Percentiles rank a stretch among this genome's conserved stretches.
Evolutionary conservation across 2,888 invertebrate genomes (phyloP).

Genomic region (Thereva unica): DNA sequence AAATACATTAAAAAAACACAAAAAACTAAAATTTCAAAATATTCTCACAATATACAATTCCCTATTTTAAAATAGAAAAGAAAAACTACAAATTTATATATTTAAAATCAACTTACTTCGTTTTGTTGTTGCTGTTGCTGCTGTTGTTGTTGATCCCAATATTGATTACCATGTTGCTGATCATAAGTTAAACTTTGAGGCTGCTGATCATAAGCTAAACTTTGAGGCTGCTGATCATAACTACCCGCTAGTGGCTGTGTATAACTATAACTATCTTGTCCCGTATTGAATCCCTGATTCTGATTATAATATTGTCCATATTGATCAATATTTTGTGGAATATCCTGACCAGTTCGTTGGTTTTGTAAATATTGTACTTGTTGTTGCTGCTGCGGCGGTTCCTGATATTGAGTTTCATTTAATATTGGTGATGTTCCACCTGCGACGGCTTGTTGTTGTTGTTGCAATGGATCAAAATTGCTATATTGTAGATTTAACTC

Average conservation of each 20-base stretch:
- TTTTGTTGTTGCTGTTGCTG: conserved; percentile 40
- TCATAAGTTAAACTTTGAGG: conserved; percentile 40
- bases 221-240: conserved; percentile 40
- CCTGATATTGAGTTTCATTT: conserved; percentile 41
- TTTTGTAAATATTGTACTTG: conserved; percentile 38
- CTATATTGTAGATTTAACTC: conserved; percentile 55
- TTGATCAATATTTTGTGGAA: conserved; percentile 28
- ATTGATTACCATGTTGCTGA: conserved; percentile 32
- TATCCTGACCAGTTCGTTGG: conserved; percentile 41
- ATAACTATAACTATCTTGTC: conserved; percentile 4
- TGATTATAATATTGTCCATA: conserved; percentile 32
- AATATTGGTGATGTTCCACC: conserved; percentile 1
- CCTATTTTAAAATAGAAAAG: not conserved
- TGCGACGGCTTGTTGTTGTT: too few relatives aligned
- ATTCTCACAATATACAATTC: conserved; percentile 10
- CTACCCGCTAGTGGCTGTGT: not conserved
- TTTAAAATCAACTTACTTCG: conserved; percentile 41
- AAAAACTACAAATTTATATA: not conserved
- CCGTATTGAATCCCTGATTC: not conserved
- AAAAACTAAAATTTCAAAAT: not conserved
- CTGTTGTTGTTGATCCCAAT: conserved; percentile 43
- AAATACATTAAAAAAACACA: too few relatives aligned
- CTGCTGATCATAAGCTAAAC: conserved; percentile 39
- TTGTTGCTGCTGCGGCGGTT: conserved; percentile 24
- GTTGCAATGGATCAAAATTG: conserved; percentile 37